A percentile compares a stretch with the other conserved stretches of the same genome.
Evolutionary conservation across 2,797 vertebrate genomes (phyloP).

Genomic region (Acipenser ruthenus): DNA sequence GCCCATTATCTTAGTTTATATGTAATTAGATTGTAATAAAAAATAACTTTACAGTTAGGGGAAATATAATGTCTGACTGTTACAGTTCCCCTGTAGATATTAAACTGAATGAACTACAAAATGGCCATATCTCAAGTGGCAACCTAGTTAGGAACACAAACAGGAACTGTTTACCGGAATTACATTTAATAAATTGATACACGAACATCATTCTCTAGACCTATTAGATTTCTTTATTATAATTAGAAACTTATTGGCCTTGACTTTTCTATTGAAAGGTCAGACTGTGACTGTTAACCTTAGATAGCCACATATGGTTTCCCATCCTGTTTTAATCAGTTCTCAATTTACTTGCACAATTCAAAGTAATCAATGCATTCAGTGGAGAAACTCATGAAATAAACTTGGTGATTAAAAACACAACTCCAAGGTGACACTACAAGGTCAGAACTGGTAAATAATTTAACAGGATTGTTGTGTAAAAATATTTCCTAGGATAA

Average conservation of each 20-base stretch:
- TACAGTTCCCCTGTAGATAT: neutral
- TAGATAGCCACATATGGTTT: neutral
- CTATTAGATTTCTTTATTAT: slow-evolving; percentile 1
- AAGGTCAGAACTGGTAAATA: slow-evolving; percentile 1
- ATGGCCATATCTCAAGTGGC: neutral
- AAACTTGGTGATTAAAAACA: neutral
- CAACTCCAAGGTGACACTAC: neutral
- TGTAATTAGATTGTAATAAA: too few relatives aligned
- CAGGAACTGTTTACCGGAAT: neutral
- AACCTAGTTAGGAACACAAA: neutral
- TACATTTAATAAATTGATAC: neutral
- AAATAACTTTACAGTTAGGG: too few relatives aligned
- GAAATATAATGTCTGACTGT: too few relatives aligned
- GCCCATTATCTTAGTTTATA: too few relatives aligned
- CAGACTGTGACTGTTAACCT: neutral
- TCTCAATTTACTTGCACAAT: neutral
- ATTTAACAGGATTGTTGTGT: neutral
- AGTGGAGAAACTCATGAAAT: slow-evolving; percentile 2
- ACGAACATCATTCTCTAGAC: neutral
- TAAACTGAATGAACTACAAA: neutral
- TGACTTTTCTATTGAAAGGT: slow-evolving; percentile 3
- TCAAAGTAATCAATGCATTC: neutral
- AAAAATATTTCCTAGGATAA: neutral
- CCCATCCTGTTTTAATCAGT: neutral
- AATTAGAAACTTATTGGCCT: neutral